Conservation (phyloP, 2,888 invertebrate genomes). For the Tillus elongatus region DNA sequence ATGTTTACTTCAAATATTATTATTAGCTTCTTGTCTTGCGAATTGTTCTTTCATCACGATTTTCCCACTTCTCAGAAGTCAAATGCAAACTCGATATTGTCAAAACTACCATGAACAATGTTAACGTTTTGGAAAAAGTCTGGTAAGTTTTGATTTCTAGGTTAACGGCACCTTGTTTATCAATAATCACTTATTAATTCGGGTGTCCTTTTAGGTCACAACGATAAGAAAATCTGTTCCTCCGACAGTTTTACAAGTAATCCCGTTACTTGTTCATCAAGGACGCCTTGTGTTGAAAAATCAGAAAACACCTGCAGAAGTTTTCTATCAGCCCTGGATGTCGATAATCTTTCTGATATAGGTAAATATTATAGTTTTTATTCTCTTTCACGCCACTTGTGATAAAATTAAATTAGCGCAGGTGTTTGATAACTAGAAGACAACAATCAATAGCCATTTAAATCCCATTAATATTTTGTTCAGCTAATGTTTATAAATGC, state of each 20-base stretch:
- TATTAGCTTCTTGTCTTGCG: too few species aligned
- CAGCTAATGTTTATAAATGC: too few species aligned
- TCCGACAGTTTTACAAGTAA: neutral
- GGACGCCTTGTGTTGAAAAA: neutral
- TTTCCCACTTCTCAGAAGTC: neutral
- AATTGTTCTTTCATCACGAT: neutral
- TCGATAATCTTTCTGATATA: neutral
- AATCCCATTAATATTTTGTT: too few species aligned
- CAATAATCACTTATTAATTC: neutral
- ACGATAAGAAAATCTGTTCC: neutral
- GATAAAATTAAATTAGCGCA: too few species aligned
- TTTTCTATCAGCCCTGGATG: neutral
- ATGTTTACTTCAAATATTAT: too few species aligned
- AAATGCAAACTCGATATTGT: neutral
- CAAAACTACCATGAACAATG: constrained; percentile 1
- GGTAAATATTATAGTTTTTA: neutral
- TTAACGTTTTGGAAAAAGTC: constrained; percentile 1
- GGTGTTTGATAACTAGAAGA: too few species aligned
- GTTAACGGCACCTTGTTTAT: neutral
- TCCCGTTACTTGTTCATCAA: neutral
- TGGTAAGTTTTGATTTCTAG: neutral
- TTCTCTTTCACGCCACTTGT: neutral
- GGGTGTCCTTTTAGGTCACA: neutral
- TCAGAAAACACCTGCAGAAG: neutral
- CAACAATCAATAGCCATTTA: too few species aligned